Evolutionary conservation across 2,113 vertebrate genomes (phyloP).

Genomic region (Ibidorhyncha struthersii): DNA sequence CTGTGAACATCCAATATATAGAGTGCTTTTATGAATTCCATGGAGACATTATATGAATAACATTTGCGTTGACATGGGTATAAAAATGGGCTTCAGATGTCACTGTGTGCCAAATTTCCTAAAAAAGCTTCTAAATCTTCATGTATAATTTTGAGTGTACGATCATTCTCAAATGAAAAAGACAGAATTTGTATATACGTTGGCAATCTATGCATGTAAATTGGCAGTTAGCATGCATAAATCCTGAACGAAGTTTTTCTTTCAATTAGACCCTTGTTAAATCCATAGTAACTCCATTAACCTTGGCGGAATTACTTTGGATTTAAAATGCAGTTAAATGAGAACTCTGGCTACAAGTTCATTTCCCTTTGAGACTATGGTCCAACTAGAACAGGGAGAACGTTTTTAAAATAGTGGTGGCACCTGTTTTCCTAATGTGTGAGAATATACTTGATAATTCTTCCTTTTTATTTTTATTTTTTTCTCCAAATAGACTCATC

Average conservation of each 20-base stretch:
- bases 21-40: conserved; percentile 41
- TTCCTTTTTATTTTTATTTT: conserved; percentile 1
- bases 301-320: conserved; percentile 48
- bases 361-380: conserved; percentile 22
- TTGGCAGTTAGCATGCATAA: conserved; percentile 62
- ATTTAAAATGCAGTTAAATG: conserved; percentile 51
- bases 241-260: conserved; percentile 48
- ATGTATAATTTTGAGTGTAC: conserved; percentile 49
- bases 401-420: neutral
- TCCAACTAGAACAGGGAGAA: neutral
- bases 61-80: conserved; percentile 50
- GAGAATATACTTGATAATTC: neutral
- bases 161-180: conserved; percentile 60
- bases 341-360: neutral
- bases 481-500: conserved; percentile 82
- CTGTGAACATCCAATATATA: conserved; percentile 45
- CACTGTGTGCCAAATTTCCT: conserved; percentile 59
- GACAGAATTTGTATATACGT: conserved; percentile 52
- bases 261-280: conserved; percentile 63
- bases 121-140: conserved; percentile 62
- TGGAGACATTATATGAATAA: conserved; percentile 50
- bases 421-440: neutral
- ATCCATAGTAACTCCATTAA: conserved; percentile 66
- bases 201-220: conserved; percentile 54
- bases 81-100: conserved; percentile 66